These are phyloP conservation scores for Manis pentadactyla DNA, from an alignment of 2,797 vertebrate genomes.

Conservation along the genomic window DNA sequence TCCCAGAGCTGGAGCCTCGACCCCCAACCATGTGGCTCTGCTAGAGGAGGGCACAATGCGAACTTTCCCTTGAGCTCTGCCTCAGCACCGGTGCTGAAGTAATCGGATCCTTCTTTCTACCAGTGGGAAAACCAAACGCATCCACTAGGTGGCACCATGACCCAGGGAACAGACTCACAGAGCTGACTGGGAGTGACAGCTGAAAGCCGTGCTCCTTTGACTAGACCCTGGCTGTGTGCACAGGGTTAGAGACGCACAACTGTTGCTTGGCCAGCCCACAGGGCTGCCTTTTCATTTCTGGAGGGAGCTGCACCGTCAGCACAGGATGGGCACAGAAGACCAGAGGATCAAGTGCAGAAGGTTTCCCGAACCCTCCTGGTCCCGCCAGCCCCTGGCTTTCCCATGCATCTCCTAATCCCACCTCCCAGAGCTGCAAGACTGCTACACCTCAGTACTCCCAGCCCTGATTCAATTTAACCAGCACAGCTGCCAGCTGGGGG, in stretches of 20 bases:
- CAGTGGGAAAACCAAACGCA: background rate
- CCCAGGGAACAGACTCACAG: slow-evolving; percentile 1
- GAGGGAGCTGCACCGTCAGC: background rate
- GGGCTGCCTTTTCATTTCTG: background rate
- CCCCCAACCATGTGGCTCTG: background rate
- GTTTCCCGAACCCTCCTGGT: background rate
- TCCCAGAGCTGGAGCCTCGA: background rate
- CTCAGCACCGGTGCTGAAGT: background rate
- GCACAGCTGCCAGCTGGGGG: background rate
- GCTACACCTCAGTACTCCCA: background rate
- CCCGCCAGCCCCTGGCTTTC: background rate
- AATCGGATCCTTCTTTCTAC: background rate
- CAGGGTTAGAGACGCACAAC: background rate
- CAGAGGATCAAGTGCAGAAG: background rate
- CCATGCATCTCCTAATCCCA: background rate
- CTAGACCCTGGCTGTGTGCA: background rate
- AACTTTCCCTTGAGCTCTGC: background rate
- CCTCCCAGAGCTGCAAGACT: background rate
- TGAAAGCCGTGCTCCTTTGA: slow-evolving; percentile 26
- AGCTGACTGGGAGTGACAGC: background rate
- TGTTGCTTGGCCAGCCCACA: background rate
- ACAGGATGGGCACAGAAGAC: background rate
- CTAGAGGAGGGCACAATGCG: background rate
- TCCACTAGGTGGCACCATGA: slow-evolving; percentile 71
- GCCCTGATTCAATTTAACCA: background rate